Percentiles rank a stretch among this genome's conserved stretches.
phyloP scores from a whole-genome alignment of 2,113 vertebrate species.

The Peucedramus taeniatus region DNA sequence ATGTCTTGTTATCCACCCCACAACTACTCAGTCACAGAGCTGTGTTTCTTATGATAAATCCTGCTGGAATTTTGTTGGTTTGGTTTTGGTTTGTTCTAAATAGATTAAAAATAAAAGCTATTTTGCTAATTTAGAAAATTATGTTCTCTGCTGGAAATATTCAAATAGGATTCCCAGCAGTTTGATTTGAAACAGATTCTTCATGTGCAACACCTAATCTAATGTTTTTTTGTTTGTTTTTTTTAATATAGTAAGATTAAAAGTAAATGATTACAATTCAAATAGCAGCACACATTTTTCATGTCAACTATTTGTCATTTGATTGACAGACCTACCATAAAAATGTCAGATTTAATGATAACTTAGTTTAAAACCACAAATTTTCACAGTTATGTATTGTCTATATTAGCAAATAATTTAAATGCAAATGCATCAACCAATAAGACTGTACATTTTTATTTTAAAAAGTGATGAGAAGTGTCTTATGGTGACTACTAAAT shows the following conservation, averaged over 20 bases:
- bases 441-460: not conserved
- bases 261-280: not conserved
- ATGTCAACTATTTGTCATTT: not conserved
- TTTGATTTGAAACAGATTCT: constrained; percentile 1
- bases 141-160: constrained; percentile 39
- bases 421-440: not conserved
- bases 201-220: not conserved
- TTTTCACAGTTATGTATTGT: not conserved
- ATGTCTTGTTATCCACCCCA: not conserved
- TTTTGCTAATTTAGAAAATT: constrained; percentile 17
- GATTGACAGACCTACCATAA: not conserved
- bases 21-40: not conserved
- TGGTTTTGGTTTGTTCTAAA: not conserved
- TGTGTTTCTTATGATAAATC: constrained; percentile 20
- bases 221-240: not conserved
- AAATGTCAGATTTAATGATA: not conserved
- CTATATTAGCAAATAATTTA: constrained; percentile 7
- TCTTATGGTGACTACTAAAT: not conserved
- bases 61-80: not conserved
- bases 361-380: not conserved
- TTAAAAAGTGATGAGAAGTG: not conserved
- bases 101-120: not conserved
- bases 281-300: not conserved
- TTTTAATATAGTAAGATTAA: not conserved
- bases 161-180: not conserved